Evolutionary conservation across 2,113 vertebrate species (phyloP).

Genomic region (Amazona guildingii): DNA sequence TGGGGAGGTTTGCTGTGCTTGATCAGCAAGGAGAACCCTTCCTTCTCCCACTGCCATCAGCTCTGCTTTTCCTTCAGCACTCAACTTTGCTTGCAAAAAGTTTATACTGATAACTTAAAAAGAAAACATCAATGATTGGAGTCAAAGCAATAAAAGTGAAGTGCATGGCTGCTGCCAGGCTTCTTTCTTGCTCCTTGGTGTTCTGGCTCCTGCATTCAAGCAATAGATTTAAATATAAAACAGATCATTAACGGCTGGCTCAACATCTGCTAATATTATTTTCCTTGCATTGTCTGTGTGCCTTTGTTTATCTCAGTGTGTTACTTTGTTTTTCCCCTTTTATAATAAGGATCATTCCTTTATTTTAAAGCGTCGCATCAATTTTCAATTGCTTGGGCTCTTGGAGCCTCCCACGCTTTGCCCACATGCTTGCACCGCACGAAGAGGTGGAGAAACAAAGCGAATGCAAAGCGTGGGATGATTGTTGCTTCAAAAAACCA

Average conservation of each 20-base stretch:
- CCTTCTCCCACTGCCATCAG: not conserved
- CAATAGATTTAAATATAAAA: constrained; percentile 73
- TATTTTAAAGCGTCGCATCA: constrained; percentile 56
- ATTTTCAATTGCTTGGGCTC: constrained; percentile 63
- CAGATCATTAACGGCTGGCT: constrained; percentile 70
- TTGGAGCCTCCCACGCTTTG: constrained; percentile 67
- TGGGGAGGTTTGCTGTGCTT: not conserved
- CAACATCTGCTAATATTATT: constrained; percentile 75
- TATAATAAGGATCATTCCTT: constrained; percentile 70
- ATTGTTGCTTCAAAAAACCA: constrained; percentile 63
- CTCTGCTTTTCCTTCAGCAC: not conserved
- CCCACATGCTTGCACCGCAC: constrained; percentile 54
- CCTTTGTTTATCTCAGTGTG: constrained; percentile 72
- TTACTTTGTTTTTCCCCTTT: constrained; percentile 67
- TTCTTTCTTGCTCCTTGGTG: constrained; percentile 55
- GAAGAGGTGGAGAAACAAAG: constrained; percentile 67
- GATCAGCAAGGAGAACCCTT: not conserved
- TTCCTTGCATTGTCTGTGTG: constrained; percentile 68
- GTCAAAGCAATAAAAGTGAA: constrained; percentile 54
- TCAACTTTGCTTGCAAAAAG: not conserved
- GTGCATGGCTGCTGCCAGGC: constrained; percentile 50
- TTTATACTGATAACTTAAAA: constrained; percentile 18
- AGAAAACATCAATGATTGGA: constrained; percentile 20
- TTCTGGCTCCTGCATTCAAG: constrained; percentile 56
- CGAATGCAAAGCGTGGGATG: constrained; percentile 34